Base-by-base conservation (phyloP, 2,888 invertebrate species). In the Thereva unica region DNA sequence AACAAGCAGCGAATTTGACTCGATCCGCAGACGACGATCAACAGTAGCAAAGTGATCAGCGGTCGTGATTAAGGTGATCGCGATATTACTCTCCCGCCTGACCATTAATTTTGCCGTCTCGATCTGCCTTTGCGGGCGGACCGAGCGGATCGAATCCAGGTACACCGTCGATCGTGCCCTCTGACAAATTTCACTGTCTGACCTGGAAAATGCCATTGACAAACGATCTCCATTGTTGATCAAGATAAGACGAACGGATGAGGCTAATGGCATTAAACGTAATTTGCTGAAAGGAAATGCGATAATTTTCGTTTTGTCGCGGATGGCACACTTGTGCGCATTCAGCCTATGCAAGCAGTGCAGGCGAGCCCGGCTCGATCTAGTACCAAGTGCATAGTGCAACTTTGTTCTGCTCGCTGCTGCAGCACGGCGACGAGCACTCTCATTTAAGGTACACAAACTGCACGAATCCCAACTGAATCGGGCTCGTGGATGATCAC, bases 31-130 rank as follows among this genome's bases (percentile, higher is more conserved):
- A 23, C 41, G 49, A 64, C 56, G 50, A 66, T 71, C 71, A 71
- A 70, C 71, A 70, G 71, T 71, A 71, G 71, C 71, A 69, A 68
- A 75, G 73, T 75, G 74, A 68, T 70, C 71, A 71, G 73, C 71
- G 76, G 76, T 77, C 78, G 79, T 80, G 80, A 80, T 78, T 76
- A 76, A 78, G 78, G 78, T 80, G 79, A 79, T 80, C 80, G 80
- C 80, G 78, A 78, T 79, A 76, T 80, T 78, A 79, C 78, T 79
- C 78, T 77, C 73, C 73, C 23, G 23, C 50, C 54, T 66, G 56
- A 37, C 59, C 49, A 56, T 59, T 50, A 56, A 54, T 56, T 66
- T 66, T 54, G 53, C 45, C 54, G 10, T 45, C 54, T 64, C 38
- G 38, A 37, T 23, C 9, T 54, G 40, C 7, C 12, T 52, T 53